Conservation (phyloP, 2,113 vertebrate genomes). For the Fukomys damarensis region DNA sequence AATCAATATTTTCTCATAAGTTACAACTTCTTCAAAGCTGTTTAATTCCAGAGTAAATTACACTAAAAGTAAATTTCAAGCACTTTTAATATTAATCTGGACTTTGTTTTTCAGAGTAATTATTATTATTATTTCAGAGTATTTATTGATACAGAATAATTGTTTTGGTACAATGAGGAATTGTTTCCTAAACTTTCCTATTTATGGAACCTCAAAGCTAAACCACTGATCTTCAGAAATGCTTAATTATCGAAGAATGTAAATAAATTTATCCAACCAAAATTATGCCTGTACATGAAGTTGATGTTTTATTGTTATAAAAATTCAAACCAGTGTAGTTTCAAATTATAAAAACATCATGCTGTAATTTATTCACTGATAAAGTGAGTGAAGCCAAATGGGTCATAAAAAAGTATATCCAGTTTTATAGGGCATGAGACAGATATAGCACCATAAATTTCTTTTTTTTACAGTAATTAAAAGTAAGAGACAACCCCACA, state of each 20-base stretch:
- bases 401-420: slow-evolving; percentile 59
- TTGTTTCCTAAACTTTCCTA: slow-evolving; percentile 39
- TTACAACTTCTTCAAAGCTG: background rate
- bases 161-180: slow-evolving; percentile 59
- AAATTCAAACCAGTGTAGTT: slow-evolving; percentile 43
- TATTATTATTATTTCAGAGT: background rate
- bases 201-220: slow-evolving; percentile 63
- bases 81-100: slow-evolving; percentile 55
- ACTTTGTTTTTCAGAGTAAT: slow-evolving; percentile 54
- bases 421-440: slow-evolving; percentile 64
- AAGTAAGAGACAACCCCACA: slow-evolving; percentile 59
- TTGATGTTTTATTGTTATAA: slow-evolving; percentile 52
- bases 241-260: slow-evolving; percentile 67
- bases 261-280: slow-evolving; percentile 51
- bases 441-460: slow-evolving; percentile 46
- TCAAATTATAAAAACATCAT: slow-evolving; percentile 55
- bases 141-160: background rate
- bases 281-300: slow-evolving; percentile 60
- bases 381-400: slow-evolving; percentile 61
- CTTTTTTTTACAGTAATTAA: slow-evolving; percentile 68
- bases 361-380: slow-evolving; percentile 56
- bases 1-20: background rate
- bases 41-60: slow-evolving; percentile 42
- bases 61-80: slow-evolving; percentile 49
- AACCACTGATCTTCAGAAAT: slow-evolving; percentile 49